Percentiles rank a stretch among this genome's conserved stretches.
These are phyloP conservation scores for Caenorhabditis inopinata DNA, from an alignment of 1,140 invertebrate species.

Conservation along the genomic window DNA sequence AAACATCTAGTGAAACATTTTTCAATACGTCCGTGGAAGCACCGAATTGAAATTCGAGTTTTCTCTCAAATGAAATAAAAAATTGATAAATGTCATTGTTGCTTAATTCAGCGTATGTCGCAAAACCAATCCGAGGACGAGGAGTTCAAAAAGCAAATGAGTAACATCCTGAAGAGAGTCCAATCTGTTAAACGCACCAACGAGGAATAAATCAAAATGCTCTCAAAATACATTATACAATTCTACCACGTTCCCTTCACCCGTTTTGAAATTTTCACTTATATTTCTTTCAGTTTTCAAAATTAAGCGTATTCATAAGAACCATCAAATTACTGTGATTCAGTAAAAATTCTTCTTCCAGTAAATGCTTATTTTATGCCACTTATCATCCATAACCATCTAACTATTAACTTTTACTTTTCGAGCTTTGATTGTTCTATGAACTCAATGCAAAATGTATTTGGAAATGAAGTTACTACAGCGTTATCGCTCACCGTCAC, in stretches of 20 bases:
- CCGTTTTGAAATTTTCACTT: neutral
- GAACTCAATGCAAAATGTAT: neutral
- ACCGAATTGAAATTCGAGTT: too few relatives aligned
- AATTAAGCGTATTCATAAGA: neutral
- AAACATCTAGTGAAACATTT: too few relatives aligned
- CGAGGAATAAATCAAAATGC: neutral
- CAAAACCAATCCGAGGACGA: conserved; percentile 48
- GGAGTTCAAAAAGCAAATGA: conserved; percentile 49
- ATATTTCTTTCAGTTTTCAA: neutral
- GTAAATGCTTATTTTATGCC: neutral
- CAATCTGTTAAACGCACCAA: conserved; percentile 20
- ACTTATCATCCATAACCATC: neutral
- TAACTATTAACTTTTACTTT: conserved; percentile 6
- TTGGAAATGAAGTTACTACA: conserved; percentile 2
- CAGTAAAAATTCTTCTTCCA: neutral
- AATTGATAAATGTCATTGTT: neutral
- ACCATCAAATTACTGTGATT: neutral
- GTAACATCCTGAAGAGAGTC: conserved; percentile 45
- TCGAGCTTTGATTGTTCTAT: neutral
- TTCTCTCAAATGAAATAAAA: too few relatives aligned
- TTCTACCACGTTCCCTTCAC: neutral
- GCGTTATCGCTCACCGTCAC: too few relatives aligned
- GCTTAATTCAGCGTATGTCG: conserved; percentile 49
- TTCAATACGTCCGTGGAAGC: too few relatives aligned
- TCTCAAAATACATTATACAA: neutral